A percentile compares a stretch with the other conserved stretches of the same genome.
Evolutionary conservation across 2,888 invertebrate genomes (phyloP).

Genomic region (Trachelus tabidus): DNA sequence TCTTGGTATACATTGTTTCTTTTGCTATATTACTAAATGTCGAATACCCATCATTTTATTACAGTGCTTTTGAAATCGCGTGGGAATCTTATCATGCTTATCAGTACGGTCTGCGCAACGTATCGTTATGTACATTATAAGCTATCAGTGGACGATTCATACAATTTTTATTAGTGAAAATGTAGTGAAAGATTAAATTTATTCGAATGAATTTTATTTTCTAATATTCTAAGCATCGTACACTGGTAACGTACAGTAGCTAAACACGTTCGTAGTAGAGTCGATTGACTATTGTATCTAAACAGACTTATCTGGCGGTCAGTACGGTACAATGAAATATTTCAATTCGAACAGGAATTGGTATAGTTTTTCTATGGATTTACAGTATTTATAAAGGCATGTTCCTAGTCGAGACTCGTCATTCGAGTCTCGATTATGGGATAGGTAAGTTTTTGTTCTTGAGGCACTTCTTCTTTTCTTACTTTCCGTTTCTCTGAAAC

Average conservation of each 20-base stretch:
- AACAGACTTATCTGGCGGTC: not conserved
- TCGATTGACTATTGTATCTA: not conserved
- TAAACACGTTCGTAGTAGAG: not conserved
- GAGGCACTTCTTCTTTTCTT: conserved; percentile 26
- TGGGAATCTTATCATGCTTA: not conserved
- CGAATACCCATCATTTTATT: not conserved
- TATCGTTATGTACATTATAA: not conserved
- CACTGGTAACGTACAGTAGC: not conserved
- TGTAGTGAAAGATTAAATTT: not conserved
- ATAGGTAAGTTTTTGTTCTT: conserved; percentile 40
- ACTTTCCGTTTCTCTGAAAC: conserved; percentile 53
- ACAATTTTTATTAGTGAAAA: not conserved
- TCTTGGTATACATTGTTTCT: not conserved
- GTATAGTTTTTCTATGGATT: not conserved
- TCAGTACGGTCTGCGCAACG: not conserved
- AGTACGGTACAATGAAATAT: not conserved
- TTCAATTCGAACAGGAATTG: not conserved
- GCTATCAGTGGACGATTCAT: not conserved
- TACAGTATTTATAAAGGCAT: conserved; percentile 39
- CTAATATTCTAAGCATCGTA: not conserved
- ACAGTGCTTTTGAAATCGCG: not conserved
- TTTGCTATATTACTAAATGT: not conserved
- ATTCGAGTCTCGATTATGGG: conserved; percentile 39
- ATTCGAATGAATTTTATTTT: not conserved
- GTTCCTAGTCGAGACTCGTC: conserved; percentile 31